Percentiles rank a stretch among this genome's conserved stretches.
Conservation (phyloP, 2,113 vertebrate species). For the Cichladusa arquata region DNA sequence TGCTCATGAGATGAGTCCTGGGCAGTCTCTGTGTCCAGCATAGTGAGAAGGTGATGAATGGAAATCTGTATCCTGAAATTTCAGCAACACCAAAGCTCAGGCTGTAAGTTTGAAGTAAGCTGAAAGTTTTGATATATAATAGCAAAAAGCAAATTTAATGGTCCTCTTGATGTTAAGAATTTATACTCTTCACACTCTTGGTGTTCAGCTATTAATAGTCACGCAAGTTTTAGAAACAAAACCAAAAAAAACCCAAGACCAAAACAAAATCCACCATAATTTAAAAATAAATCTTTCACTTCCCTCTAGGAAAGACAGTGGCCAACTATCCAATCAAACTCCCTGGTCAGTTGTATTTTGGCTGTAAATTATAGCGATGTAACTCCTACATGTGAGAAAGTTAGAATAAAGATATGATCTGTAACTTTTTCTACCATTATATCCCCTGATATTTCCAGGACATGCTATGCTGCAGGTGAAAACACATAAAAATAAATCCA, state of each 20-base stretch:
- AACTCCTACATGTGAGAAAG: background rate
- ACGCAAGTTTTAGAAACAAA: background rate
- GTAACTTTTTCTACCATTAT: background rate
- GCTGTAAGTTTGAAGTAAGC: background rate
- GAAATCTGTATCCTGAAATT: background rate
- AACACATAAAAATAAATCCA: background rate
- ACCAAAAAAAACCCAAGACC: accelerated
- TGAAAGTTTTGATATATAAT: background rate
- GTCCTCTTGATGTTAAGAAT: background rate
- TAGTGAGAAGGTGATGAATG: background rate
- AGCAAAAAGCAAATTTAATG: background rate
- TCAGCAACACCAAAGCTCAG: background rate
- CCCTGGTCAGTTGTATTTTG: background rate
- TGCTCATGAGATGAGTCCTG: background rate
- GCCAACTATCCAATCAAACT: background rate
- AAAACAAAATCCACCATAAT: accelerated
- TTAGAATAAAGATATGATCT: background rate
- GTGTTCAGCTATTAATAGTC: background rate
- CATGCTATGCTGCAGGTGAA: background rate
- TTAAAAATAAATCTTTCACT: background rate
- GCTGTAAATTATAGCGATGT: background rate
- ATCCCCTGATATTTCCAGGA: background rate
- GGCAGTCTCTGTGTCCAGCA: background rate
- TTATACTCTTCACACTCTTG: background rate
- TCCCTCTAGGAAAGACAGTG: background rate